Conservation (phyloP, 2,888 invertebrate genomes). For the Leptinotarsa peninsularis region DNA sequence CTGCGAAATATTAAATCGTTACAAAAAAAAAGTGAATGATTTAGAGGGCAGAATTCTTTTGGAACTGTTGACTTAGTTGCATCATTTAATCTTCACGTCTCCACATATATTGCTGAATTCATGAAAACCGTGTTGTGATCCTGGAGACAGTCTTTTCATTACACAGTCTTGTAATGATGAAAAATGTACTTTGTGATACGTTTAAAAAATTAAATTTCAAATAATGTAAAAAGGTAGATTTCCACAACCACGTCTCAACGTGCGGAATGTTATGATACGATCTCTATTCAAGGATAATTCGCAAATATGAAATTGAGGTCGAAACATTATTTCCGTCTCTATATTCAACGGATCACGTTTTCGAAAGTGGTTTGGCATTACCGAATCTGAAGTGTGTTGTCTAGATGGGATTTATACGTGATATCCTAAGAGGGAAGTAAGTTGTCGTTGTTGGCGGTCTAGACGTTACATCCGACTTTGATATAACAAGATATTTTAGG, state of each 20-base stretch:
- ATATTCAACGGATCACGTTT: conserved; percentile 13
- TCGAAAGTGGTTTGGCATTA: conserved; percentile 18
- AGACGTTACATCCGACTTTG: background rate
- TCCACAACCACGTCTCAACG: background rate
- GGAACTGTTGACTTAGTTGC: too few species aligned
- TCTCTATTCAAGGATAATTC: conserved; percentile 1
- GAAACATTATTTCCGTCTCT: conserved; percentile 9
- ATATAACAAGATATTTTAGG: too few species aligned
- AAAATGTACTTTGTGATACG: background rate
- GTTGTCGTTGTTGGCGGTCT: conserved; percentile 5
- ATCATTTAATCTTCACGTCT: too few species aligned
- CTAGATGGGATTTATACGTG: conserved; percentile 2
- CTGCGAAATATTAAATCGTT: too few species aligned
- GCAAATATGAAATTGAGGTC: conserved; percentile 10
- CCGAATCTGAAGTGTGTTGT: conserved; percentile 18
- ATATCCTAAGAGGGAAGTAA: conserved; percentile 14
- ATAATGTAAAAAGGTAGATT: background rate
- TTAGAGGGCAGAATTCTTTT: too few species aligned
- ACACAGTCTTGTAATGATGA: too few species aligned
- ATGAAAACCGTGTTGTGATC: too few species aligned
- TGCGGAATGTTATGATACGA: background rate
- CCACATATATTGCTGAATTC: too few species aligned
- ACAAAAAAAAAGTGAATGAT: too few species aligned
- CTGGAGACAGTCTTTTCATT: too few species aligned
- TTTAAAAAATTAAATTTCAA: background rate